Conservation (phyloP, 2,888 invertebrate species). For the Dendrolimus houi region DNA sequence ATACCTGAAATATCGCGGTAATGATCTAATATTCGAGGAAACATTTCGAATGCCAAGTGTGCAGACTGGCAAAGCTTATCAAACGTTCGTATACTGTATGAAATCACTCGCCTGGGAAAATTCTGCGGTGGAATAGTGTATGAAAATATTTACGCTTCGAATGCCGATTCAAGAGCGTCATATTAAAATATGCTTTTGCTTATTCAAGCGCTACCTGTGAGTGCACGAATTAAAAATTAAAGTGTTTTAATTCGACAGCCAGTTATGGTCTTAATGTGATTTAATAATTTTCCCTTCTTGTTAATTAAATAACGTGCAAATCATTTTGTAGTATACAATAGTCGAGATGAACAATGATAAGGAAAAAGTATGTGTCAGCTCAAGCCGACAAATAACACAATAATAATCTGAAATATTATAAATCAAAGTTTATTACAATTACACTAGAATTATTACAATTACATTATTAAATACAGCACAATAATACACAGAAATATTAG, state of each 20-base stretch:
- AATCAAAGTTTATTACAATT: too few relatives aligned
- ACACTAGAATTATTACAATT: too few relatives aligned
- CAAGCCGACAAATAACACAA: too few relatives aligned
- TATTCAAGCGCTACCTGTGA: conserved; percentile 20
- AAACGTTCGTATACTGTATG: conserved; percentile 37
- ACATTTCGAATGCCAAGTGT: conserved; percentile 25
- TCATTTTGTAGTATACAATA: too few relatives aligned
- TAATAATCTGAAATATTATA: too few relatives aligned
- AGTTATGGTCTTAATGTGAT: neutral
- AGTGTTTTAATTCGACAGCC: neutral
- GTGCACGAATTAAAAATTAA: neutral
- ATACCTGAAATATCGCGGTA: conserved; percentile 15
- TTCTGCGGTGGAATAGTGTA: conserved; percentile 32
- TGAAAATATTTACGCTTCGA: conserved; percentile 39
- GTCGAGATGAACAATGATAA: too few relatives aligned
- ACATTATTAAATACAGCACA: too few relatives aligned
- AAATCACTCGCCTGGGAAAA: conserved; percentile 35
- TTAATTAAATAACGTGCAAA: too few relatives aligned
- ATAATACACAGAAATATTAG: too few relatives aligned
- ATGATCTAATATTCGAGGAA: conserved; percentile 20
- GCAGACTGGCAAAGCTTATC: conserved; percentile 28
- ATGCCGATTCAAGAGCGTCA: conserved; percentile 29
- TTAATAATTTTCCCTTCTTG: neutral
- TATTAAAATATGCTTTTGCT: conserved; percentile 29
- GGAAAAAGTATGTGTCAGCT: too few relatives aligned